These are phyloP conservation scores for Halictus rubicundus DNA, from an alignment of 1,140 invertebrate genomes.

Conservation along the genomic window DNA sequence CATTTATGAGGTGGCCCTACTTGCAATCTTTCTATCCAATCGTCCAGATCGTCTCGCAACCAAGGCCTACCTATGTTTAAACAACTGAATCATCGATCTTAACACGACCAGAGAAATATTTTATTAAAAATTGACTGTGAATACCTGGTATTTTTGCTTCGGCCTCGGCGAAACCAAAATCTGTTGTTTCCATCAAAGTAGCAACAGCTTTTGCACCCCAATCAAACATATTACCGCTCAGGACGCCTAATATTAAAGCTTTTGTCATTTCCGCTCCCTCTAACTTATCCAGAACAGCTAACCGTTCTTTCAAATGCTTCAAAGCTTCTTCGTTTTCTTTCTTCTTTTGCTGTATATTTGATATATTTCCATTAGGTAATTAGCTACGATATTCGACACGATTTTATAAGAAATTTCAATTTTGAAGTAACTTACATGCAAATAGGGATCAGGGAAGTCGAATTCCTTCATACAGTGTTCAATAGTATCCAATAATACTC, in stretches of 20 bases:
- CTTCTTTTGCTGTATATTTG: constrained; percentile 83
- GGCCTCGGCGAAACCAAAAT: constrained; percentile 92
- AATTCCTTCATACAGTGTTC: constrained; percentile 94
- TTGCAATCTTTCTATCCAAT: constrained; percentile 89
- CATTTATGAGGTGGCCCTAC: constrained; percentile 87
- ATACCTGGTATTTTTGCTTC: constrained; percentile 86
- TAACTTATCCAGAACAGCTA: constrained; percentile 82
- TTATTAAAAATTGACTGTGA: background rate
- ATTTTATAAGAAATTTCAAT: constrained; percentile 76
- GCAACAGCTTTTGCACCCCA: constrained; percentile 96
- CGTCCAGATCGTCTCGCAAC: constrained; percentile 93
- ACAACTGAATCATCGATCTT: constrained; percentile 3
- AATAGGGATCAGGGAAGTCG: constrained; percentile 96
- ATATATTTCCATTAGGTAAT: constrained; percentile 11
- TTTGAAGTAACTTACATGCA: constrained; percentile 82
- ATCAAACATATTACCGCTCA: constrained; percentile 97
- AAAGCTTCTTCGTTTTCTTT: constrained; percentile 86
- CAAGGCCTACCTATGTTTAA: constrained; percentile 87
- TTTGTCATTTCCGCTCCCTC: constrained; percentile 81
- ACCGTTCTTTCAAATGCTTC: constrained; percentile 78
- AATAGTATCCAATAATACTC: constrained; percentile 94
- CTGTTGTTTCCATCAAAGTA: constrained; percentile 87
- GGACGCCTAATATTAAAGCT: constrained; percentile 82
- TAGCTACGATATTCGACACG: background rate
- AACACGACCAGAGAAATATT: background rate